Conservation (phyloP, 2,888 invertebrate species). For the Volucella inflata region DNA sequence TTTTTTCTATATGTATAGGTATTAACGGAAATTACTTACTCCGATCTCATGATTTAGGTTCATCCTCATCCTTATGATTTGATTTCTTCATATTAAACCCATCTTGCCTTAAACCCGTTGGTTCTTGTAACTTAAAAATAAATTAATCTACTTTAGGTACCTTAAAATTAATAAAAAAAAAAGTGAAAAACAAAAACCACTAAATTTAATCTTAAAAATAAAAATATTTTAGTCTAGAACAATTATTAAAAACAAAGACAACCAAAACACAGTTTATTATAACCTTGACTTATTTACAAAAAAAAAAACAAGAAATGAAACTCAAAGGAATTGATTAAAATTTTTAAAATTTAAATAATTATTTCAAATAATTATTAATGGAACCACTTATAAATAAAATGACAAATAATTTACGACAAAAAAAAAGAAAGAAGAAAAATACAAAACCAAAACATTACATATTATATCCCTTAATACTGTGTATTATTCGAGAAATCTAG, state of each 20-base stretch:
- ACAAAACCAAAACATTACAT: slow-evolving; percentile 19
- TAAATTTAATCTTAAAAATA: too few species aligned
- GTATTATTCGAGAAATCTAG: slow-evolving; percentile 55
- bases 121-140: slow-evolving; percentile 23
- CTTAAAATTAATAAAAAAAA: slow-evolving; percentile 30
- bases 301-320: slow-evolving; percentile 47
- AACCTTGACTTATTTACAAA: slow-evolving; percentile 41
- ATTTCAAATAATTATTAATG: slow-evolving; percentile 39
- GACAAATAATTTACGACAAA: slow-evolving; percentile 59
- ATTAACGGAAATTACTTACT: too few species aligned
- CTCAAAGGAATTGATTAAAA: slow-evolving; percentile 71
- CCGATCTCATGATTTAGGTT: too few species aligned
- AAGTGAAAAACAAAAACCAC: slow-evolving; percentile 13
- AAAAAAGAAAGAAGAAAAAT: slow-evolving; percentile 30
- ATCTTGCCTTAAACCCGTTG: slow-evolving; percentile 61
- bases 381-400: slow-evolving; percentile 58
- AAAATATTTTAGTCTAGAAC: slow-evolving; percentile 28
- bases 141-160: slow-evolving; percentile 54
- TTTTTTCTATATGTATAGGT: too few species aligned
- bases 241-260: slow-evolving; percentile 14
- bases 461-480: slow-evolving; percentile 71
- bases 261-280: slow-evolving; percentile 24
- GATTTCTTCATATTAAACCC: slow-evolving; percentile 26
- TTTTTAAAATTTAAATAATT: slow-evolving; percentile 35
- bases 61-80: background rate